Evolutionary conservation across 2,113 vertebrate genomes (phyloP).

Genomic region (Larimichthys polyactis): DNA sequence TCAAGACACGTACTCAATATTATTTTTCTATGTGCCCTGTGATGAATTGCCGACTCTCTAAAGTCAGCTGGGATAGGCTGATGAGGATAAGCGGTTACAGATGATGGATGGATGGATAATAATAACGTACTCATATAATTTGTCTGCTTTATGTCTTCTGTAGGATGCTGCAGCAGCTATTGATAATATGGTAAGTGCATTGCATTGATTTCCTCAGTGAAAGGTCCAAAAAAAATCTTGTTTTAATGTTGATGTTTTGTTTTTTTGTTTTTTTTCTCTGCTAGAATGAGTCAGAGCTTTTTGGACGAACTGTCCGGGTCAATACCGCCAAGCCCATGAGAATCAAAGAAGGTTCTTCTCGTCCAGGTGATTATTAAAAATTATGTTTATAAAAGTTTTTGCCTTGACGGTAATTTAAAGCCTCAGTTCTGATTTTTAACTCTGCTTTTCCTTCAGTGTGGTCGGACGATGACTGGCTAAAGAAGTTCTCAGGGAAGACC

Average conservation of each 20-base stretch:
- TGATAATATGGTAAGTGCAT: conserved; percentile 92
- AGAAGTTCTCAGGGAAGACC: conserved; percentile 97
- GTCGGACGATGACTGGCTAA: conserved; percentile 98
- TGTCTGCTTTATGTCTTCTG: not conserved
- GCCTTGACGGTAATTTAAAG: not conserved
- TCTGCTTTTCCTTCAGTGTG: conserved; percentile 85
- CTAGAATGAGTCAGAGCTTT: conserved; percentile 97
- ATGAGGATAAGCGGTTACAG: too few relatives aligned
- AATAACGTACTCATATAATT: too few relatives aligned
- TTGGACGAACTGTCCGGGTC: conserved; percentile 94
- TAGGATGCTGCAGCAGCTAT: conserved; percentile 97
- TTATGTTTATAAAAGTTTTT: not conserved
- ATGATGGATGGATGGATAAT: too few relatives aligned
- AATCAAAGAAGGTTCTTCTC: conserved; percentile 96
- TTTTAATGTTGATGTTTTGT: not conserved
- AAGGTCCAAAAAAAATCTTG: not conserved
- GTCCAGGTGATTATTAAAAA: conserved; percentile 86
- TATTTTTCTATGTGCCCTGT: too few relatives aligned
- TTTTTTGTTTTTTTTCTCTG: not conserved
- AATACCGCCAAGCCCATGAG: conserved; percentile 98
- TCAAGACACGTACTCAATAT: too few relatives aligned
- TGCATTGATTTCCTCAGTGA: not conserved
- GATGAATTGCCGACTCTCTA: too few relatives aligned
- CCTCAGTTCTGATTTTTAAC: not conserved
- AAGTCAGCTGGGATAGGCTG: too few relatives aligned